Base-by-base conservation (phyloP, 2,113 vertebrate genomes). In the Microtus montanus region DNA sequence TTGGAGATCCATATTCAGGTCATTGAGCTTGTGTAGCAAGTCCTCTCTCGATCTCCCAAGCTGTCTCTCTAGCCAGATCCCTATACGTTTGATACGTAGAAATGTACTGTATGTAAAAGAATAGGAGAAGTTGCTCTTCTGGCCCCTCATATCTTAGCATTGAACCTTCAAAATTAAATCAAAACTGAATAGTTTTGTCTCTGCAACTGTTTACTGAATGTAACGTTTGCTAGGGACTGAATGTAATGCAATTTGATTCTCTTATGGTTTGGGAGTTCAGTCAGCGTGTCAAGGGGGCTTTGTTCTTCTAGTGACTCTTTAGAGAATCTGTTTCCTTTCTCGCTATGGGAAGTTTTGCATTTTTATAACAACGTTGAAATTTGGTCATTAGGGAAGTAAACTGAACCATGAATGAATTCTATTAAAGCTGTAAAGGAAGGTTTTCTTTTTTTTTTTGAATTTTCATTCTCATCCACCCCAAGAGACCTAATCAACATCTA, bases 331-430 rank as follows among this genome's bases (percentile, higher is more conserved):
- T 64, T 92, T 87, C 49, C n/a, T 87, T 35, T 78, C 73, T 87
- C 44, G 44, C 44, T 24, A 7, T 94, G 84, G 63, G 82, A n/a
- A 73, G 5, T 70, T 87, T 58, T 91, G 33, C 41, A 75, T 93
- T 77, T 96, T 94, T 93, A 71, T 93, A 91, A 58, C 47, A 88
- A 54, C 87, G 88, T 87, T 93, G 83, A 94, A 63, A 78, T 91
- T 44, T 90, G 79, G 64, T 54, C 74, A 84, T 82, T 89, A 90
- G 54, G 88, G 89, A 95, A 89, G 28, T 63, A 10, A 26, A 15
- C 68, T 73, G 63, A 41, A 38, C 33, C 63, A 14, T 87, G 74
- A 94, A 91, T 47, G 41, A 79, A 35, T 71, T 93, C 24, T 84
- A 79, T 93, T 71, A 80, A 77, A 85, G 33, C 10, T 58, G 1